Evolutionary conservation across 2,113 vertebrate species (phyloP).

Genomic region (Condylura cristata): DNA sequence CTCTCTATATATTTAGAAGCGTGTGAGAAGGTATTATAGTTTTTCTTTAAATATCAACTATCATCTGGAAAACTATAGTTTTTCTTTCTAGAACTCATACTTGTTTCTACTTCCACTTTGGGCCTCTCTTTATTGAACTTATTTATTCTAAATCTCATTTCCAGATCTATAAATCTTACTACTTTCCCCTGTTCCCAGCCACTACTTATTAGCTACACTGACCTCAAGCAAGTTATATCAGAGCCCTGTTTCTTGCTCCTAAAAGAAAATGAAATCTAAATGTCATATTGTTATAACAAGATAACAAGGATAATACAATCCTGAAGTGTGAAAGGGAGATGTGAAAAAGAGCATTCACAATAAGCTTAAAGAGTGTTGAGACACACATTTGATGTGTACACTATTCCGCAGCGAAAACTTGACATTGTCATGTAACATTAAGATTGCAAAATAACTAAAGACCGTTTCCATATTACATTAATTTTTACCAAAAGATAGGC

Average conservation of each 20-base stretch:
- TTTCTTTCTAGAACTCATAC: background rate
- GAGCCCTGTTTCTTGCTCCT: conserved; percentile 36
- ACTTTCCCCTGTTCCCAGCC: background rate
- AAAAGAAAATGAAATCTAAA: conserved; percentile 61
- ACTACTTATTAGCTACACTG: conserved; percentile 25
- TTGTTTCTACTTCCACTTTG: background rate
- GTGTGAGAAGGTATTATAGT: background rate
- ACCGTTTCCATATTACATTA: conserved; percentile 57
- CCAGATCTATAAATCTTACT: background rate
- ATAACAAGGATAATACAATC: conserved; percentile 47
- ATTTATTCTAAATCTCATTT: conserved; percentile 3
- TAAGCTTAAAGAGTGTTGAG: conserved; percentile 39
- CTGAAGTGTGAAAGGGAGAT: conserved; percentile 14
- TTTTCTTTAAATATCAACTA: background rate
- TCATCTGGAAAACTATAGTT: conserved; percentile 30
- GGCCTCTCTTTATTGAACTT: background rate
- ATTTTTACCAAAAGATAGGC: conserved; percentile 60
- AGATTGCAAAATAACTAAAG: conserved; percentile 59
- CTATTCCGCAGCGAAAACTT: conserved; percentile 30
- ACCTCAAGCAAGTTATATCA: conserved; percentile 35
- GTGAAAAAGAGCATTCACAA: conserved; percentile 42
- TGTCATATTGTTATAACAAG: conserved; percentile 50
- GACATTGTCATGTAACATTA: conserved; percentile 52
- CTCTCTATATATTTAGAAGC: background rate
- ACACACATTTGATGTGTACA: conserved; percentile 37